Conservation (phyloP, 1,140 invertebrate species). For the Drosophila pseudoobscura region DNA sequence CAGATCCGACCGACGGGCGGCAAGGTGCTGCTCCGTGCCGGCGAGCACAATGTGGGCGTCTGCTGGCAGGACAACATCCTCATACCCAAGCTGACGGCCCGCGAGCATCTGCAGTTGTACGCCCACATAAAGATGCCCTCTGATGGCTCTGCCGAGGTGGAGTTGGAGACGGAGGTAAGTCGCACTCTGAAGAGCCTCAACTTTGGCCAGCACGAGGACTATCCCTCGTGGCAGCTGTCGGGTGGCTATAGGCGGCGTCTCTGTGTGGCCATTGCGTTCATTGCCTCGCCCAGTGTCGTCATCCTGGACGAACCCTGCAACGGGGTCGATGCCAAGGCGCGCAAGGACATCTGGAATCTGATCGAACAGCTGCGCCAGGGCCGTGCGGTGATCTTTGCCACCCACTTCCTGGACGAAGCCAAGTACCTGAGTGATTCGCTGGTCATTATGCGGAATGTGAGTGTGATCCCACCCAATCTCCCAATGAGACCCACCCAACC, state of each 20-base stretch:
- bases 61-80: conserved; percentile 94
- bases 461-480: not conserved
- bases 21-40: conserved; percentile 84
- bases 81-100: conserved; percentile 90
- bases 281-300: conserved; percentile 87
- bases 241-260: conserved; percentile 87
- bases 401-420: conserved; percentile 89
- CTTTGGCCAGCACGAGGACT: conserved; percentile 85
- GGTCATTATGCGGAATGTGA: conserved; percentile 87
- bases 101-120: conserved; percentile 92
- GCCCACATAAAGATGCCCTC: conserved; percentile 83
- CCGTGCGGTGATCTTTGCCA: conserved; percentile 88
- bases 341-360: conserved; percentile 90
- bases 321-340: conserved; percentile 91
- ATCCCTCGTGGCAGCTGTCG: conserved; percentile 85
- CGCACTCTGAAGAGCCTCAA: conserved; percentile 86
- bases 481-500: not conserved
- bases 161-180: conserved; percentile 46
- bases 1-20: conserved; percentile 86
- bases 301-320: conserved; percentile 93
- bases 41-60: conserved; percentile 86
- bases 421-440: conserved; percentile 87
- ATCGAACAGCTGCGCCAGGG: conserved; percentile 87
- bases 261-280: conserved; percentile 88
- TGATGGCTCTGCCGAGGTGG: not conserved